Evolutionary conservation across 92 coral and sea anemone genomes (phyloP), one percentile per base, ranked within the genome.

Genomic region (Siderastrea radians): DNA sequence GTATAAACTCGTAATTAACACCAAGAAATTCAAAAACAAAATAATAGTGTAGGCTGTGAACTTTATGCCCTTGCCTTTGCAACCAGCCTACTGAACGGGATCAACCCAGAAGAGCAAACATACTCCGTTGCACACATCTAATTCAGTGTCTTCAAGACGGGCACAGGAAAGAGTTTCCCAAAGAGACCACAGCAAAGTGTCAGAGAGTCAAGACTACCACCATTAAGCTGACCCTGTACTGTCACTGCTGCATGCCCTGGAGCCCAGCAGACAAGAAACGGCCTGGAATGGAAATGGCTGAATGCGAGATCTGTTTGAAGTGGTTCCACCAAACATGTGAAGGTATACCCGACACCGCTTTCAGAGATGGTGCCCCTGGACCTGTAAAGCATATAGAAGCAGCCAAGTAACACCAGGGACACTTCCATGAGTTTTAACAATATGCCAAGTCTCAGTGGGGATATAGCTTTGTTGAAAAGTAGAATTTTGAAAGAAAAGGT

Each of bases 61-160:
- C 49, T 81, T 50, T 81, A 47, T 81, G 86, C 86, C 15, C 71
- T 81, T 64, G 77, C 86, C 47, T 81, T 66, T 54, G 49, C 72
- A 3, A 81, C 86, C 58, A 47, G 75, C 59, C 49, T 81, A 2
- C 86, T 68, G 72, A 54, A 81, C 47, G 86, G 86, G 7, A 49
- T 12, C 51, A 74, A 81, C 50, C 86, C 82, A 17, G n/a, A 49
- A 10, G 48, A 63, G 49, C 2, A 44, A 13, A 58, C 68, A 15
- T 77, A 77, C 19, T 44, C 62, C 51, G 13, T 55, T 26, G 7
- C 62, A 46, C 46, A 77, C 82, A 77, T 64, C 48, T 57, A 5
- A 2, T 17, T 12, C n/a, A 43, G 3, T 77, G 82, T 26, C 3
- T 77, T 4, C 49, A 19, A 2, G 4, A n/a, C 17, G 82, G 82